phyloP scores from a whole-genome alignment of 2,797 vertebrate genomes.

The Pelodytes ibericus region DNA sequence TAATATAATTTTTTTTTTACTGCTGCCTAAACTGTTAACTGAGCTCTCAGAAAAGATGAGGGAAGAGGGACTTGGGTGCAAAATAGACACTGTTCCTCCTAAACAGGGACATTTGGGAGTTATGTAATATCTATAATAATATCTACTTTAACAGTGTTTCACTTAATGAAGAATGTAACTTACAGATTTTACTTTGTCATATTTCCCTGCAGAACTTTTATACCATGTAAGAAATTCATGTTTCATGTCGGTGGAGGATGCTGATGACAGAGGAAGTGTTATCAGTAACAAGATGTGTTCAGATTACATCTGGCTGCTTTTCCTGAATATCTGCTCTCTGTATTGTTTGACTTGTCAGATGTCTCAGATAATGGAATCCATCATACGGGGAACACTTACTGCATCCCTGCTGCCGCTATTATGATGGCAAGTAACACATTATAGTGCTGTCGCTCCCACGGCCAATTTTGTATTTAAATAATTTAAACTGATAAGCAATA shows the following conservation, averaged over 20 bases:
- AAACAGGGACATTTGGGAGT: no score
- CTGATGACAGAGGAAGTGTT: neutral
- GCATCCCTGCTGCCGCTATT: conserved; percentile 4
- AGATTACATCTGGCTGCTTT: neutral
- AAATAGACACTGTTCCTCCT: no score
- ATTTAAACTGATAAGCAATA: neutral
- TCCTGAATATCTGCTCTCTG: neutral
- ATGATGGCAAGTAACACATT: conserved; percentile 3
- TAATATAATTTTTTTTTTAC: no score
- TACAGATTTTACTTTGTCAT: neutral
- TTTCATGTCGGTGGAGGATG: neutral
- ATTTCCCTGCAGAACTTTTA: neutral
- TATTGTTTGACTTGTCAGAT: conserved; percentile 28
- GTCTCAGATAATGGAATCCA: conserved; percentile 21
- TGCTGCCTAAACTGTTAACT: no score
- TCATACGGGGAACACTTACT: conserved; percentile 6
- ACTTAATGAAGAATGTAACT: no score
- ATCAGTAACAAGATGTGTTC: neutral
- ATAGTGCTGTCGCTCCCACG: neutral
- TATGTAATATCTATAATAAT: no score
- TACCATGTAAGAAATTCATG: conserved; percentile 1
- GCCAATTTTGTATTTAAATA: conserved; percentile 6
- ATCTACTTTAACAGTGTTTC: no score
- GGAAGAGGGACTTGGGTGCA: no score
- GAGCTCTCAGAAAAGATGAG: no score